Conservation (phyloP, 2,113 vertebrate genomes). For the Oxygymnocypris stewartii region DNA sequence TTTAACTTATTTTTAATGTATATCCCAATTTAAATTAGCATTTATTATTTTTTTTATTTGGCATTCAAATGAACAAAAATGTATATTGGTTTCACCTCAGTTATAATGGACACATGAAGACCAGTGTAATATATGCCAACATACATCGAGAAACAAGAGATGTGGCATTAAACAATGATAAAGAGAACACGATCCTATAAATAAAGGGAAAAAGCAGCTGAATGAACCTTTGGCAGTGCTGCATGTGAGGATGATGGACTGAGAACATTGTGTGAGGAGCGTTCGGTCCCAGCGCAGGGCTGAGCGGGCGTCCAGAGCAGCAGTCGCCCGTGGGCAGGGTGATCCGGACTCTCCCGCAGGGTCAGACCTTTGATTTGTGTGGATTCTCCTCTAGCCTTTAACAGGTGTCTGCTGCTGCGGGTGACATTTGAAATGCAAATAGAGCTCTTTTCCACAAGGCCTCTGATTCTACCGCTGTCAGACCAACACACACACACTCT, state of each 20-base stretch:
- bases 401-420: slow-evolving; percentile 63
- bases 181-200: slow-evolving; percentile 11
- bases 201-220: not conserved
- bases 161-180: slow-evolving; percentile 19
- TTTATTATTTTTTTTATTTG: not conserved
- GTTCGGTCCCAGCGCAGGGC: slow-evolving; percentile 29
- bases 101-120: not conserved
- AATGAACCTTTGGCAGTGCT: slow-evolving; percentile 6
- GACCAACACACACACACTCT: slow-evolving; percentile 42
- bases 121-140: not conserved
- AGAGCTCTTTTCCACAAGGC: slow-evolving; percentile 63
- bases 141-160: not conserved
- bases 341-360: slow-evolving; percentile 57
- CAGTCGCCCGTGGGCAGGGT: slow-evolving; percentile 52
- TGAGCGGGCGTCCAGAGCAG: slow-evolving; percentile 39
- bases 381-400: slow-evolving; percentile 56
- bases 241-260: slow-evolving; percentile 11
- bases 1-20: no score
- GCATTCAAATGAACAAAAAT: not conserved
- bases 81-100: not conserved
- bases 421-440: slow-evolving; percentile 72
- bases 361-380: slow-evolving; percentile 66
- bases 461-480: slow-evolving; percentile 64
- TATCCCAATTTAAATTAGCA: no score
- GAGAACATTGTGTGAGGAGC: slow-evolving; percentile 8